Evolutionary conservation across 2,797 vertebrate species (phyloP), one percentile per base, ranked within the genome.

Genomic region (Malurus splendens): DNA sequence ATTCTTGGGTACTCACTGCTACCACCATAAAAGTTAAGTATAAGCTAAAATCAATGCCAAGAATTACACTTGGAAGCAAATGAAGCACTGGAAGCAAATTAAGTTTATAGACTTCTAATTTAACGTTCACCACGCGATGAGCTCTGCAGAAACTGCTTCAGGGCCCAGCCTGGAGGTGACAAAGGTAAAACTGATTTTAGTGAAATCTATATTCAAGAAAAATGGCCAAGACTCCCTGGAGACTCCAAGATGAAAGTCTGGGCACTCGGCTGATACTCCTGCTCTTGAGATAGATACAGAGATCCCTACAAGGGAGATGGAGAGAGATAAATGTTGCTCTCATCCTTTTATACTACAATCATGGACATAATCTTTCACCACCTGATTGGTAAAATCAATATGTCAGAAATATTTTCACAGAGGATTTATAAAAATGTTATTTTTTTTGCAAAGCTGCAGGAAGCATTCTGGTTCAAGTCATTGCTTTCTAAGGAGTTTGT

Each of bases 11-110:
- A 89, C 4, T 1, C 4, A 7, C 38, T 59, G 59, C 72, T 84
- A 77, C 83, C 59, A 80, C 72, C 62, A 77, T 87, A 94, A 85
- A 94, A 91, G 93, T 93, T 93, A 93, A 94, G 93, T 90, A 82
- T 85, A 95, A 92, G 75, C 90, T 91, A 93, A 95, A 95, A 94
- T 93, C 91, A 95, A 95, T 93, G 94, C 16, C 76, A 75, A 47
- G 86, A 90, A 90, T 91, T 92, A 92, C 78, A 45, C 68, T 89
- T 90, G 84, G 81, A 94, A 93, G 90, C 79, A 91, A 95, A 93
- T 78, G 82, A 94, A 94, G 77, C 70, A 81, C 66, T 90, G 73
- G 86, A 87, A 95, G 91, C 70, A 92, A 94, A 92, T 92, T 90
- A 92, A 93, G 84, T 93, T 94, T 93, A 94, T 92, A 74, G 93